Base-by-base conservation (phyloP, 2,888 invertebrate species). In the Carabus problematicus region DNA sequence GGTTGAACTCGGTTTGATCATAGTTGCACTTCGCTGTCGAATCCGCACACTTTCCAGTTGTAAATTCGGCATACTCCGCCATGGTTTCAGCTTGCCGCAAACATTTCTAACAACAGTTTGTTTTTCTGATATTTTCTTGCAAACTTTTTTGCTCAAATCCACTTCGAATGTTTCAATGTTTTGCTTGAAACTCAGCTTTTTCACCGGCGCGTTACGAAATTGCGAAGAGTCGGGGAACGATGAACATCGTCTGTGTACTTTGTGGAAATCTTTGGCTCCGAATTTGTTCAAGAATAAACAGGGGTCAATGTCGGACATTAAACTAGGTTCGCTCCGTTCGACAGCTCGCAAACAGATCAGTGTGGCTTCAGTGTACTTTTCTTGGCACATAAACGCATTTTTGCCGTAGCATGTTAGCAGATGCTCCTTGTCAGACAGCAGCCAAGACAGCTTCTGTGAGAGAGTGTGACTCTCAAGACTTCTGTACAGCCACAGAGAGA, bases 301-400 rank as follows among this genome's bases (percentile, higher is more conserved):
- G 1, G 86, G 84, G 77, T 88, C 85, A 63, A 90, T 86, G 79
- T 89, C 89, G 8, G 86, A 85, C 42, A 90, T 80, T 55, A 89
- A 77, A 69, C 85, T 84, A 19, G 85, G 84, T 75, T 88, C 87
- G 77, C 87, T 87, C 60, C 86, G 81, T 79, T 90, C 89, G 0
- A 89, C 84, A 18, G 89, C 88, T 73, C 85, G 84, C 52, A 90
- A 80, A 75, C 89, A 89, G 43, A 88, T 85, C 47, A 89, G 80
- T 1, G 87, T 82, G 1, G 88, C 87, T 74, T 88, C 87, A 11
- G 87, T 84, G 77, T 87, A 87, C 69, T 83, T 81, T 72, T 85
- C 83, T 76, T 87, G 87, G 56, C 86, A 83, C 67, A 90, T 78
- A 78, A 86, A 89, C 14, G 89, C 87, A 76, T 83, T 82, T 60